Conservation (phyloP, 2,888 invertebrate species). For the Chrysomela aeneicollis region DNA sequence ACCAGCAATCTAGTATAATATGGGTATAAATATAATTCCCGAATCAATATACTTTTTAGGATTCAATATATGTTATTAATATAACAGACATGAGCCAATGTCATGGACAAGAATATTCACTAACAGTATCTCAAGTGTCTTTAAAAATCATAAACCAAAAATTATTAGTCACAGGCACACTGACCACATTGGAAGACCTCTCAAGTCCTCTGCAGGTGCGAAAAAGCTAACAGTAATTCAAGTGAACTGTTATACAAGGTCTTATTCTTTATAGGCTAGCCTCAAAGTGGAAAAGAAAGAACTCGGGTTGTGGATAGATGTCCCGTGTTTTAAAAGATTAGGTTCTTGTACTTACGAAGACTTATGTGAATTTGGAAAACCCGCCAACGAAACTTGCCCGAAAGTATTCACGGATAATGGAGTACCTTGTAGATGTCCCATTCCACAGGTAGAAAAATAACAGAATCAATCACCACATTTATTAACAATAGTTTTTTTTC, state of each 20-base stretch:
- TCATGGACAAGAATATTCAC: neutral
- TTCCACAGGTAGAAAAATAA: slow-evolving; percentile 39
- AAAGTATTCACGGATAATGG: slow-evolving; percentile 39
- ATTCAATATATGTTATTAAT: neutral
- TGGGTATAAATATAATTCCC: too few species aligned
- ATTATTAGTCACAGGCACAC: neutral
- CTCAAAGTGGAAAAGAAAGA: slow-evolving; percentile 39
- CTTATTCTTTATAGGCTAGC: slow-evolving; percentile 35
- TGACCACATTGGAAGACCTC: neutral
- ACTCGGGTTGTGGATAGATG: slow-evolving; percentile 43
- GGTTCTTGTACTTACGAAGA: slow-evolving; percentile 48
- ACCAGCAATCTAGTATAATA: too few species aligned
- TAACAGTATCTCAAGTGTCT: neutral
- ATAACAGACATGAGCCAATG: slow-evolving; percentile 3
- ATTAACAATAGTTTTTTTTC: slow-evolving; percentile 22
- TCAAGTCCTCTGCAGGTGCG: neutral
- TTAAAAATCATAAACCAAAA: neutral
- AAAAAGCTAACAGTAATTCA: neutral
- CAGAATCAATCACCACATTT: slow-evolving; percentile 18
- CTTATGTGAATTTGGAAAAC: slow-evolving; percentile 44
- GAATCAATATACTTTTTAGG: too few species aligned
- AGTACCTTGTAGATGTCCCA: slow-evolving; percentile 50
- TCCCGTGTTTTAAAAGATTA: slow-evolving; percentile 46
- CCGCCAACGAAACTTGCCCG: slow-evolving; percentile 43
- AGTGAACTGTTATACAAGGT: neutral